Percentiles rank a stretch among this genome's conserved stretches.
phyloP scores from a whole-genome alignment of 2,888 invertebrate genomes.

The Spodoptera picta region DNA sequence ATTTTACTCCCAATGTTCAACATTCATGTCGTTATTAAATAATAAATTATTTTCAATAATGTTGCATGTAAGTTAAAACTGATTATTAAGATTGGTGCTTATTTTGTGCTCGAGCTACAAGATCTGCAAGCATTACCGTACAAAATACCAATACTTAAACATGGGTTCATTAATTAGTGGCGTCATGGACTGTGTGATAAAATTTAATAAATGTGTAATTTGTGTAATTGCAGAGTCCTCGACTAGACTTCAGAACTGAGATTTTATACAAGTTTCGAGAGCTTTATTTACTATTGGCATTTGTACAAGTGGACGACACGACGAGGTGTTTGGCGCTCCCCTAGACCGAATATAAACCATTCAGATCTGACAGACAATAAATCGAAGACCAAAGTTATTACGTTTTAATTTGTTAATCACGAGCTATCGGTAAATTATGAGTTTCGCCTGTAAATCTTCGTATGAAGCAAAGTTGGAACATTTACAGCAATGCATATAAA shows the following conservation, averaged over 20 bases:
- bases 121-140: slow-evolving; percentile 13
- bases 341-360: slow-evolving; percentile 34
- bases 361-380: slow-evolving; percentile 47
- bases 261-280: no score
- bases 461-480: slow-evolving; percentile 9
- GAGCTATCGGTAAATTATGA: slow-evolving; percentile 40
- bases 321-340: slow-evolving; percentile 21
- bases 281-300: slow-evolving; percentile 25
- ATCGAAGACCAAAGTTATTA: slow-evolving; percentile 36
- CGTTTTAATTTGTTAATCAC: slow-evolving; percentile 46
- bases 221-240: no score
- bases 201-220: no score
- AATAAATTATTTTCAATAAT: slow-evolving; percentile 46
- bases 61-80: slow-evolving; percentile 30
- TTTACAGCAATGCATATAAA: slow-evolving; percentile 23
- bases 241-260: no score
- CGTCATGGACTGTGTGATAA: no score
- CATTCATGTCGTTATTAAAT: slow-evolving; percentile 47
- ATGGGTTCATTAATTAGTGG: no score
- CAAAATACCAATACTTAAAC: no score
- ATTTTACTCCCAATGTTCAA: slow-evolving; percentile 37
- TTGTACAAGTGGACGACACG: slow-evolving; percentile 5
- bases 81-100: slow-evolving; percentile 20
- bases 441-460: slow-evolving; percentile 36
- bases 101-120: slow-evolving; percentile 16